These are phyloP conservation scores for Siniperca undulata DNA, from an alignment of 2,797 vertebrate species.

Conservation along the genomic window DNA sequence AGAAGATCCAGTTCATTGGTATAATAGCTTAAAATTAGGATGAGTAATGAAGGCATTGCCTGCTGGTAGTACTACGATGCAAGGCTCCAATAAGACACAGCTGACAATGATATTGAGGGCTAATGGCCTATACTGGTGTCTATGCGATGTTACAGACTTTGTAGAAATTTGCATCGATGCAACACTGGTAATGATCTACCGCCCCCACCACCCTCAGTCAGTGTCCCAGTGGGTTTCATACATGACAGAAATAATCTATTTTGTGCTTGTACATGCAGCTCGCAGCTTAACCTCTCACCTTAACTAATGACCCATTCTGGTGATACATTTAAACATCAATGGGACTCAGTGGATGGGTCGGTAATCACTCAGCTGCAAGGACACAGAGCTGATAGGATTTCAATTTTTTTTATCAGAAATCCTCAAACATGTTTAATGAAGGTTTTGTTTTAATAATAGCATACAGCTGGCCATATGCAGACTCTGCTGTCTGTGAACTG, in stretches of 20 bases:
- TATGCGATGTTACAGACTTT: background rate
- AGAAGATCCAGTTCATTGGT: background rate
- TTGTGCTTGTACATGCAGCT: background rate
- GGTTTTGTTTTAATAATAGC: background rate
- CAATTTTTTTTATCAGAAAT: background rate
- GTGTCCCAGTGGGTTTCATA: background rate
- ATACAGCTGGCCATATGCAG: background rate
- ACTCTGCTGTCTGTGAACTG: background rate
- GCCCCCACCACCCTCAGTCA: background rate
- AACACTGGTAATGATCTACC: conserved; percentile 22
- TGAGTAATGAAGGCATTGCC: background rate
- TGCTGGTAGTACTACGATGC: background rate
- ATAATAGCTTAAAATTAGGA: background rate
- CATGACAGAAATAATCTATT: conserved; percentile 20
- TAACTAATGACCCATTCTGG: conserved; percentile 7
- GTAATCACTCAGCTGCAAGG: background rate
- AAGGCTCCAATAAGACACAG: background rate
- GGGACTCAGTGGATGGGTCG: background rate
- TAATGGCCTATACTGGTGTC: background rate
- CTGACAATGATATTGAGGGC: background rate
- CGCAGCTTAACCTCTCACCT: background rate
- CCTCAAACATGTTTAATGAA: background rate
- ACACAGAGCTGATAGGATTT: background rate
- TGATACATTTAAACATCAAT: background rate
- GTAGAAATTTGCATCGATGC: background rate